Percentiles rank a stretch among this genome's conserved stretches.
Evolutionary conservation across 1,140 invertebrate genomes (phyloP).

Genomic region (Pygmarrhopalites habei): DNA sequence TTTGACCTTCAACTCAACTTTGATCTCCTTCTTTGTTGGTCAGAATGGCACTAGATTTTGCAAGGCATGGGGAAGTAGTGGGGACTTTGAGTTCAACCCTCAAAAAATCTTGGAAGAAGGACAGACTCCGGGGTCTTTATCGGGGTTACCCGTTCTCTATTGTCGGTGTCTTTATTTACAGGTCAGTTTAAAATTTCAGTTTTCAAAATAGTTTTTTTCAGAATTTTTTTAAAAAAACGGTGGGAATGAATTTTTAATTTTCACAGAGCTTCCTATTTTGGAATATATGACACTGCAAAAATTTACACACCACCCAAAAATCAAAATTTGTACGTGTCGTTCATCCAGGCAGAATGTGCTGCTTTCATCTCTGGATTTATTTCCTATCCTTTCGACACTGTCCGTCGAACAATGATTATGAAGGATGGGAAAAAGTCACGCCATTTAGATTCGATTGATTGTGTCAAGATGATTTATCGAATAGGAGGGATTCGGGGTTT

Average conservation of each 20-base stretch:
- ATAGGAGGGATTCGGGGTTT: constrained; percentile 26
- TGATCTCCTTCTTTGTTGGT: background rate
- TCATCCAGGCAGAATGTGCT: constrained; percentile 43
- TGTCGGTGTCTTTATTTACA: constrained; percentile 32
- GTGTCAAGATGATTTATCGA: constrained; percentile 14
- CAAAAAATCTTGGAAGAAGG: constrained; percentile 8
- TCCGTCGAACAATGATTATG: constrained; percentile 60
- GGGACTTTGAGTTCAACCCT: constrained; percentile 1
- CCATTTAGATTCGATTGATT: no score
- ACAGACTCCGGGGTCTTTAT: constrained; percentile 24
- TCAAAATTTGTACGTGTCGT: constrained; percentile 8
- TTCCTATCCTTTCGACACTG: constrained; percentile 60
- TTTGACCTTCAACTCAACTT: background rate
- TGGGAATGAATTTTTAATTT: constrained; percentile 3
- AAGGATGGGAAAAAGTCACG: constrained; percentile 39
- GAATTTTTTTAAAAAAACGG: background rate
- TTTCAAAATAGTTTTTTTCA: background rate
- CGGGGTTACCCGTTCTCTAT: constrained; percentile 29
- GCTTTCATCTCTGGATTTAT: constrained; percentile 55
- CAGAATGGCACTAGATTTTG: background rate
- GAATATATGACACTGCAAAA: constrained; percentile 24
- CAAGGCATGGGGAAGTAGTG: background rate
- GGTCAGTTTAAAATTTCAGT: constrained; percentile 10
- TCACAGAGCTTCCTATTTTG: constrained; percentile 29
- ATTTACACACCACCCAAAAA: background rate